Conservation (phyloP, 2,888 invertebrate genomes). For the Luffia ferchaultella region DNA sequence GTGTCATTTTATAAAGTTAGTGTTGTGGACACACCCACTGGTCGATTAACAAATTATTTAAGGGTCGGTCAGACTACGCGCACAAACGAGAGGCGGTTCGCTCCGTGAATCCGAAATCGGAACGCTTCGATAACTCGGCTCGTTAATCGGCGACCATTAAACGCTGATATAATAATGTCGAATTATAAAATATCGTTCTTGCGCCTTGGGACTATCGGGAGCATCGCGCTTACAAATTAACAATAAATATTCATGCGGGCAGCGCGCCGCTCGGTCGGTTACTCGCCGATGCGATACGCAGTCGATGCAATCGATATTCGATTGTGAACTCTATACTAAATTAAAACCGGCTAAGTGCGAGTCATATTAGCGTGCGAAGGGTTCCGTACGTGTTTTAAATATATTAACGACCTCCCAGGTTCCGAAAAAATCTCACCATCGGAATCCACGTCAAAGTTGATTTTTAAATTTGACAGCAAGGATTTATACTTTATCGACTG, state of each 20-base stretch:
- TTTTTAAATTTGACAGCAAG: no score
- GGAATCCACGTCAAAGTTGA: no score
- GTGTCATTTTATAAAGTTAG: no score
- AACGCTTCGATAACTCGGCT: slow-evolving; percentile 26
- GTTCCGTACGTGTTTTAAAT: no score
- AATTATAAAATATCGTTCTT: slow-evolving; percentile 44
- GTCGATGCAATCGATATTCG: background rate
- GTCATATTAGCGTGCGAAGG: no score
- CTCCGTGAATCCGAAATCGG: slow-evolving; percentile 11
- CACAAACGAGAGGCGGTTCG: no score
- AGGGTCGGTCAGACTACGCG: background rate
- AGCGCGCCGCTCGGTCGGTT: slow-evolving; percentile 21
- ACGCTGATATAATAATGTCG: slow-evolving; percentile 41
- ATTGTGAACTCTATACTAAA: background rate
- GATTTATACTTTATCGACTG: no score
- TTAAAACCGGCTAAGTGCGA: background rate
- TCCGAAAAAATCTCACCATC: no score
- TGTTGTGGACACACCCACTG: background rate
- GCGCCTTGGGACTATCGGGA: slow-evolving; percentile 41
- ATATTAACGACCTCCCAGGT: slow-evolving; percentile 7
- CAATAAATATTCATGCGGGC: slow-evolving; percentile 52
- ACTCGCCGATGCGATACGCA: background rate
- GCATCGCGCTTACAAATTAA: slow-evolving; percentile 53
- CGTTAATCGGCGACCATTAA: slow-evolving; percentile 34
- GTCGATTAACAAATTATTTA: background rate